phyloP scores from a whole-genome alignment of 1,140 invertebrate species.

The Apis dorsata region DNA sequence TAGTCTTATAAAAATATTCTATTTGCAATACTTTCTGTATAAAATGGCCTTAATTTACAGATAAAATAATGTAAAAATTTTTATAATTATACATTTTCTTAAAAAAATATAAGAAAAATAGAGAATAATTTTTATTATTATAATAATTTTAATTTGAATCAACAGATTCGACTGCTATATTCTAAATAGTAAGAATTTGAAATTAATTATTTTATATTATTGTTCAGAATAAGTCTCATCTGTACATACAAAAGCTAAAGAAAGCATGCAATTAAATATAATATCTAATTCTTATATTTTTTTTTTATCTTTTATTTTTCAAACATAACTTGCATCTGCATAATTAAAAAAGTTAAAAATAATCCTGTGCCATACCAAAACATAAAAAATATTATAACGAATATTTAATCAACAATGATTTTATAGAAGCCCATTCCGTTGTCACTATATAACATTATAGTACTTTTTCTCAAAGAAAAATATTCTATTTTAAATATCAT shows the following conservation, averaged over 20 bases:
- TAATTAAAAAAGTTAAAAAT: conserved; percentile 33
- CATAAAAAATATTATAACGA: conserved; percentile 23
- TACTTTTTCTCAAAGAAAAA: conserved; percentile 63
- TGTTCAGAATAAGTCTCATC: conserved; percentile 29
- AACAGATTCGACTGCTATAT: conserved; percentile 29
- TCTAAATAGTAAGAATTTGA: neutral
- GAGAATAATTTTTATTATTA: neutral
- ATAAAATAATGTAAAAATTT: conserved; percentile 45
- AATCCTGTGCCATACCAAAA: conserved; percentile 73
- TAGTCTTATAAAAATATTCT: conserved; percentile 32
- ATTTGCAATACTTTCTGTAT: conserved; percentile 69
- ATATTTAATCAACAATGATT: conserved; percentile 52
- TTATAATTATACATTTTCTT: conserved; percentile 33
- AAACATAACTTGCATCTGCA: conserved; percentile 36
- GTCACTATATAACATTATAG: conserved; percentile 43
- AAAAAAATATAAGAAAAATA: neutral
- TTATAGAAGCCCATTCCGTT: conserved; percentile 54
- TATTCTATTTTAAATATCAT: conserved; percentile 73
- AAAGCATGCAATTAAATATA: conserved; percentile 5
- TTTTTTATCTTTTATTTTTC: neutral
- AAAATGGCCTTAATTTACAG: conserved; percentile 73
- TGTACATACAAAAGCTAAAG: conserved; percentile 3
- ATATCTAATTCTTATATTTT: neutral
- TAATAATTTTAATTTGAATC: conserved; percentile 7
- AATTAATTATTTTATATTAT: conserved; percentile 1